phyloP scores from a whole-genome alignment of 2,113 vertebrate species.

The Actinemys pallida region DNA sequence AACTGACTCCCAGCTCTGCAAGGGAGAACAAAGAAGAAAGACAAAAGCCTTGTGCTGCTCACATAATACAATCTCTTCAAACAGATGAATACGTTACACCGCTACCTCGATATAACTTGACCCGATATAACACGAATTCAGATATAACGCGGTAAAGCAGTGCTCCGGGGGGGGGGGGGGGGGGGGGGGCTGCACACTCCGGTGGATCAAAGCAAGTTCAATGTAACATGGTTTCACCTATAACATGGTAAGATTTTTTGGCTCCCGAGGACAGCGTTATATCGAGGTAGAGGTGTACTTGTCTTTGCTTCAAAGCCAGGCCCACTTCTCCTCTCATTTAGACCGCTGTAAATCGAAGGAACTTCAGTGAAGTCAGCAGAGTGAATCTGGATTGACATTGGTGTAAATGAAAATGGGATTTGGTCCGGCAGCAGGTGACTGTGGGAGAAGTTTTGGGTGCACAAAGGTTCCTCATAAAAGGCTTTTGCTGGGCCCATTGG shows the following conservation, averaged over 20 bases:
- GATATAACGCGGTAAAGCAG: too few species aligned
- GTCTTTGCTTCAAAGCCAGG: not conserved
- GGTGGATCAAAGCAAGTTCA: too few species aligned
- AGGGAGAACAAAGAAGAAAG: not conserved
- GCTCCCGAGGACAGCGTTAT: too few species aligned
- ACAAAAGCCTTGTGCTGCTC: not conserved
- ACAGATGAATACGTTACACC: not conserved
- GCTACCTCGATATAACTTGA: too few species aligned
- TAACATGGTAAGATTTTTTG: too few species aligned
- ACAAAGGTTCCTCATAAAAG: not conserved
- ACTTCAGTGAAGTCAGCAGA: not conserved
- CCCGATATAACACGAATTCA: too few species aligned
- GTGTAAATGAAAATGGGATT: not conserved
- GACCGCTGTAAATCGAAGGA: not conserved
- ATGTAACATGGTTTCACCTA: too few species aligned
- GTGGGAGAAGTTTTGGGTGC: not conserved
- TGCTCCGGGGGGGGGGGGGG: too few species aligned
- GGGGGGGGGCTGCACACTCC: too few species aligned
- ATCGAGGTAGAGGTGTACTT: not conserved
- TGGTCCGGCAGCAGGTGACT: not conserved
- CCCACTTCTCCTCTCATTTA: not conserved
- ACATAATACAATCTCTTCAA: not conserved
- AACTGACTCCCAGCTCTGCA: not conserved
- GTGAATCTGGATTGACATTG: not conserved
- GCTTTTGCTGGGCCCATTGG: not conserved